Percentiles rank a stretch among this genome's conserved stretches.
Conservation (phyloP, 2,888 invertebrate species). For the Willowsia nigromaculata region DNA sequence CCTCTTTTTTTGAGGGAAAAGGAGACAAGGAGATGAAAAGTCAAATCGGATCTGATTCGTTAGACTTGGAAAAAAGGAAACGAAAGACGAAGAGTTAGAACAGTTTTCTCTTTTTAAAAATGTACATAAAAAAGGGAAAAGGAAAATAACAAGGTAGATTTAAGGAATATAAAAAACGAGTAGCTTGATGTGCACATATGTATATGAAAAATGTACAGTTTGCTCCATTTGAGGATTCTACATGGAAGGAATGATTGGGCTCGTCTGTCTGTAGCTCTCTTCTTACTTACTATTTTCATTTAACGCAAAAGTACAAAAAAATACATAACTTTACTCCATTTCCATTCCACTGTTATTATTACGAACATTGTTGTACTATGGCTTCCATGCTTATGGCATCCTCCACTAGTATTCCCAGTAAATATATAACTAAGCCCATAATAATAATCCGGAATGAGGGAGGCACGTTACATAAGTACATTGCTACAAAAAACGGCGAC, state of each 20-base stretch:
- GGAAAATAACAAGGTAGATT: background rate
- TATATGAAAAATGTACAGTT: background rate
- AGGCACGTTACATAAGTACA: background rate
- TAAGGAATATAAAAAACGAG: background rate
- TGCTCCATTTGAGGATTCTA: background rate
- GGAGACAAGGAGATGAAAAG: constrained; percentile 59
- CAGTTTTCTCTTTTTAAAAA: background rate
- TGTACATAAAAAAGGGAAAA: background rate
- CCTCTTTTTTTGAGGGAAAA: constrained; percentile 55
- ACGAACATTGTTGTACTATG: too few species aligned
- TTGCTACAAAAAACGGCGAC: background rate
- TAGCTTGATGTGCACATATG: background rate
- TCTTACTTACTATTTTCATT: background rate
- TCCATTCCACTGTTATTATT: too few species aligned
- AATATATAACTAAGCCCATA: background rate
- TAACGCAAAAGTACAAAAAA: background rate
- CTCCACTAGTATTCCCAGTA: background rate
- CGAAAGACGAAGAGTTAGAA: too few species aligned
- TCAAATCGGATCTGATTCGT: constrained; percentile 69
- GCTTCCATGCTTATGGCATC: background rate
- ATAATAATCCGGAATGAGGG: background rate
- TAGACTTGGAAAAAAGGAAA: constrained; percentile 16
- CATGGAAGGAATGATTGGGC: background rate
- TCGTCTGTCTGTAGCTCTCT: background rate
- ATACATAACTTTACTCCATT: background rate